Evolutionary conservation across 2,888 invertebrate genomes (phyloP).

Genomic region (Galeruca laticollis): DNA sequence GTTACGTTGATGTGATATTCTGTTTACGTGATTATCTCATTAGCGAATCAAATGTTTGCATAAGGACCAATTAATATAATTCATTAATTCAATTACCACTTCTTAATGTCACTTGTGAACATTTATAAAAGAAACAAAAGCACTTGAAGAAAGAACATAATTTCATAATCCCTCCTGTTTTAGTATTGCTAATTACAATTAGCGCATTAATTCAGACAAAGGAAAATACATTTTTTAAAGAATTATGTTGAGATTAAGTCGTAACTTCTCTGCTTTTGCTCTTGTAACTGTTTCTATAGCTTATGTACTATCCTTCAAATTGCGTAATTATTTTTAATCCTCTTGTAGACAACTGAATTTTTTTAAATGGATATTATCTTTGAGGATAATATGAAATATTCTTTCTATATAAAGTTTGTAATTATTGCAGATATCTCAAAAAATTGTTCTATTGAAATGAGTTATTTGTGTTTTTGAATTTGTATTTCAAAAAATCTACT

Average conservation of each 20-base stretch:
- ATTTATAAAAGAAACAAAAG: constrained; percentile 44
- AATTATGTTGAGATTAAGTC: constrained; percentile 49
- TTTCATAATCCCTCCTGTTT: constrained; percentile 52
- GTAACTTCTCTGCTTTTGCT: constrained; percentile 42
- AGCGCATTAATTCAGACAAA: constrained; percentile 42
- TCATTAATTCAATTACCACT: constrained; percentile 27
- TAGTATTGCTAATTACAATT: constrained; percentile 50
- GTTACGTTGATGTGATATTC: constrained; percentile 24
- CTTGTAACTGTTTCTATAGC: constrained; percentile 30
- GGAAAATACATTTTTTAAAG: constrained; percentile 50
- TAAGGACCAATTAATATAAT: constrained; percentile 28
- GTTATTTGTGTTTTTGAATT: too few relatives aligned
- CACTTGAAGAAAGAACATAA: constrained; percentile 44
- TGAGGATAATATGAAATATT: background rate
- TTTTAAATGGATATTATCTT: background rate
- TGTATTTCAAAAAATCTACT: too few relatives aligned
- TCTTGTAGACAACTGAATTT: constrained; percentile 25
- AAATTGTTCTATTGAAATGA: too few relatives aligned
- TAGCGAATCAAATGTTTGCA: constrained; percentile 26
- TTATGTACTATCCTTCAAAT: constrained; percentile 27
- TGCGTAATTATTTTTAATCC: constrained; percentile 34
- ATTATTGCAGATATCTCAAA: too few relatives aligned
- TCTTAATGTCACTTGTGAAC: constrained; percentile 34
- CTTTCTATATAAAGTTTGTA: background rate
- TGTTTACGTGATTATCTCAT: constrained; percentile 28